Conservation (phyloP, 1,140 invertebrate species). For the Drosophila sechellia region DNA sequence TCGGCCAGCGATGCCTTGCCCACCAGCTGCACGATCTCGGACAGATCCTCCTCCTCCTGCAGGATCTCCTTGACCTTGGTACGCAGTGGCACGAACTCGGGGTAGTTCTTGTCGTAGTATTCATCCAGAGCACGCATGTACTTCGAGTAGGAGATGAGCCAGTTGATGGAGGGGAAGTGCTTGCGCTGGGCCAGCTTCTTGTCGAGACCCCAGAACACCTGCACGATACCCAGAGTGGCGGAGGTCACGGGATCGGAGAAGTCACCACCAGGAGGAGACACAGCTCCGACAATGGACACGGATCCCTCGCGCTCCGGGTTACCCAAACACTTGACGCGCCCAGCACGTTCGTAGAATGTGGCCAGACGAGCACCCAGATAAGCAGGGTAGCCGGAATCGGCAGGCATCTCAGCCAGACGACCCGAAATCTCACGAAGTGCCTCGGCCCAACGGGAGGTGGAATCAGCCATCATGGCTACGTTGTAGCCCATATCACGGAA, state of each 20-base stretch:
- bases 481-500: constrained; percentile 99
- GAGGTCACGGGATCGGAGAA: constrained; percentile 99
- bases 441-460: constrained; percentile 99
- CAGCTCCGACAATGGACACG: constrained; percentile 99
- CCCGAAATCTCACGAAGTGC: constrained; percentile 99
- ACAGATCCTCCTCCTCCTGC: constrained; percentile 99
- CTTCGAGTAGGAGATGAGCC: constrained; percentile 99
- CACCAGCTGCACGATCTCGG: constrained; percentile 99
- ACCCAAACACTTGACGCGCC: constrained; percentile 98
- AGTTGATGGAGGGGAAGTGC: constrained; percentile 99
- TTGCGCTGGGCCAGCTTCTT: constrained; percentile 99
- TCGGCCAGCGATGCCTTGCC: constrained; percentile 99
- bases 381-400: constrained; percentile 99
- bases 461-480: constrained; percentile 99
- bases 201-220: constrained; percentile 99
- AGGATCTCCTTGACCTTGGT: constrained; percentile 98
- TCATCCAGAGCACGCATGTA: constrained; percentile 99
- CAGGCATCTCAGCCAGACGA: constrained; percentile 99
- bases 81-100: constrained; percentile 97
- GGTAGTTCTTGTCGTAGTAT: constrained; percentile 99
- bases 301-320: constrained; percentile 99
- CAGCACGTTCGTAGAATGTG: constrained; percentile 99
- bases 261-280: constrained; percentile 99
- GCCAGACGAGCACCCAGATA: constrained; percentile 98
- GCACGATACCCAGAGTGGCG: constrained; percentile 99